Conservation (phyloP, 2,888 invertebrate species). For the Ophraella communa region DNA sequence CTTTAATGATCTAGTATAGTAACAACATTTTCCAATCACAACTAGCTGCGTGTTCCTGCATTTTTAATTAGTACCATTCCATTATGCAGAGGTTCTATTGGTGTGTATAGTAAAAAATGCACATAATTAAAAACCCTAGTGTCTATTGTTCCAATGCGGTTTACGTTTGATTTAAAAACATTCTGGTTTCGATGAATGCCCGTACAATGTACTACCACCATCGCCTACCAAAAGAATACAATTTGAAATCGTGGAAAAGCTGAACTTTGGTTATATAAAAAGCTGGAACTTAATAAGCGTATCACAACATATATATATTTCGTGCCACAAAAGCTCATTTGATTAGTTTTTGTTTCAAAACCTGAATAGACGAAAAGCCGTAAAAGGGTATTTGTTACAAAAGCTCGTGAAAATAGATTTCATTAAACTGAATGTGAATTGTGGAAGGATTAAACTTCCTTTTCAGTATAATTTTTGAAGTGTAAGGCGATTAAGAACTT, state of each 20-base stretch:
- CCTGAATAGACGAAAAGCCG: constrained; percentile 20
- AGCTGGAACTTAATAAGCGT: constrained; percentile 22
- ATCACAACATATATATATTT: constrained; percentile 22
- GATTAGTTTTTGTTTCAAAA: constrained; percentile 26
- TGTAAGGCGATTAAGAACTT: constrained; percentile 25
- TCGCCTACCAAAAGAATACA: constrained; percentile 8
- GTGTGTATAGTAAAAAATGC: no score
- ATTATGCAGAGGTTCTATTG: no score
- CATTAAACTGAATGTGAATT: constrained; percentile 27
- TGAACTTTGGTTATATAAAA: constrained; percentile 13
- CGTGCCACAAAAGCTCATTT: constrained; percentile 20
- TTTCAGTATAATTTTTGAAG: constrained; percentile 26
- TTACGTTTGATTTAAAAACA: neutral
- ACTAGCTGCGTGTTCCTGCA: no score
- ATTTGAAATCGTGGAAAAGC: neutral
- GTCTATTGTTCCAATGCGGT: neutral
- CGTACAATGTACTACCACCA: neutral
- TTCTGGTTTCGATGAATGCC: neutral
- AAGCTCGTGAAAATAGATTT: constrained; percentile 27
- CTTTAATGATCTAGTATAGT: no score
- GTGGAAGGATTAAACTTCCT: constrained; percentile 27
- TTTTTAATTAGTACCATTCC: no score
- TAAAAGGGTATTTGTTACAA: constrained; percentile 30
- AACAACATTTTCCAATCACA: no score
- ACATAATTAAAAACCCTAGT: no score